These are phyloP conservation scores for Corella eumyota DNA, from an alignment of 23 tunicate species.

Conservation along the genomic window DNA sequence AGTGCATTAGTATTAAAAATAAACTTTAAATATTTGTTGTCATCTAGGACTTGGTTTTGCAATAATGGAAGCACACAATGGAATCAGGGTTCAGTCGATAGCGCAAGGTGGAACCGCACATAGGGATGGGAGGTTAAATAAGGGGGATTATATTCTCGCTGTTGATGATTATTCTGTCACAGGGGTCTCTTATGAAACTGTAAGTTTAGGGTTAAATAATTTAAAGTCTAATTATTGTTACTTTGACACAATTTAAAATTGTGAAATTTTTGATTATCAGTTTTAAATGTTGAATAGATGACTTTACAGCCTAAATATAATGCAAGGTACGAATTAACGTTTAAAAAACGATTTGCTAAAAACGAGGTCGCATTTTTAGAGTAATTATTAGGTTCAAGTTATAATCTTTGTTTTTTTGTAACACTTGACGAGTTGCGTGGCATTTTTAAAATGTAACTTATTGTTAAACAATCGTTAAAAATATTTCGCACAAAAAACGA, in stretches of 20 bases:
- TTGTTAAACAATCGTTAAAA: too few species aligned
- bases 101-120: constrained; percentile 77
- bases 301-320: not conserved
- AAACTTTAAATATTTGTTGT: too few species aligned
- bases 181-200: constrained; percentile 82
- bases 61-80: constrained; percentile 43
- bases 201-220: not conserved
- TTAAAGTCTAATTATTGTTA: not conserved
- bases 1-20: too few species aligned
- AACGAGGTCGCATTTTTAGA: too few species aligned
- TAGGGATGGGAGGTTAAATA: constrained; percentile 72
- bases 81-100: constrained; percentile 69
- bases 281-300: not conserved
- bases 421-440: too few species aligned
- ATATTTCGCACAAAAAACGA: too few species aligned
- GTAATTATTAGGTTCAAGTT: too few species aligned
- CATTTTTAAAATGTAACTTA: too few species aligned
- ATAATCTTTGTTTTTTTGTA: too few species aligned
- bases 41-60: constrained; percentile 63
- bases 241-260: not conserved
- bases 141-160: constrained; percentile 74
- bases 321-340: too few species aligned
- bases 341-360: too few species aligned
- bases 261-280: too few species aligned
- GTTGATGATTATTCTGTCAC: constrained; percentile 68